These are phyloP conservation scores for Metalampra italica DNA, from an alignment of 2,888 invertebrate genomes.

Conservation along the genomic window DNA sequence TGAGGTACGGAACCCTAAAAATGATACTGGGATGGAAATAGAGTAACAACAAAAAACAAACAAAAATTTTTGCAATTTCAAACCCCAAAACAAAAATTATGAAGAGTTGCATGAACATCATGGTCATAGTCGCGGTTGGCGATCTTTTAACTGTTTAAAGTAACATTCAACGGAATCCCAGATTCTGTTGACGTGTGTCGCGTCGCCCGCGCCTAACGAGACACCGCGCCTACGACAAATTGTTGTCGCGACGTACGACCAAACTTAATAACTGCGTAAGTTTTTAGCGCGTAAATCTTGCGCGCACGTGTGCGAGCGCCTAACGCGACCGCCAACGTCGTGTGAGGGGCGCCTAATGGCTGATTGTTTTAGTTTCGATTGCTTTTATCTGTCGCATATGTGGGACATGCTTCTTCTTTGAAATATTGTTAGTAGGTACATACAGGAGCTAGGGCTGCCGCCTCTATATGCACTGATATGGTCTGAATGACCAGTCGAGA, in stretches of 20 bases:
- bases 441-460: no score
- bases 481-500: no score
- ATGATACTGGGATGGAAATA: no score
- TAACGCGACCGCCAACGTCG: conserved; percentile 15
- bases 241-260: conserved; percentile 29
- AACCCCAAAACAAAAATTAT: no score
- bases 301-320: conserved; percentile 18
- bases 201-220: conserved; percentile 19
- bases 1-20: no score
- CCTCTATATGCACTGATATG: no score
- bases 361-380: conserved; percentile 15
- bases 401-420: not conserved
- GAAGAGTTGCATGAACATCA: no score
- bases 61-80: no score
- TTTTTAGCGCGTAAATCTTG: conserved; percentile 38
- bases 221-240: conserved; percentile 29
- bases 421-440: not conserved
- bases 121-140: no score
- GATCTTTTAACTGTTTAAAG: no score
- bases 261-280: conserved; percentile 38
- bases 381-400: not conserved
- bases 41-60: no score
- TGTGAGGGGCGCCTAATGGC: conserved; percentile 13
- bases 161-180: no score
- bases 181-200: conserved; percentile 15